These are phyloP conservation scores for Horisme vitalbata DNA, from an alignment of 2,888 invertebrate genomes.

Conservation along the genomic window DNA sequence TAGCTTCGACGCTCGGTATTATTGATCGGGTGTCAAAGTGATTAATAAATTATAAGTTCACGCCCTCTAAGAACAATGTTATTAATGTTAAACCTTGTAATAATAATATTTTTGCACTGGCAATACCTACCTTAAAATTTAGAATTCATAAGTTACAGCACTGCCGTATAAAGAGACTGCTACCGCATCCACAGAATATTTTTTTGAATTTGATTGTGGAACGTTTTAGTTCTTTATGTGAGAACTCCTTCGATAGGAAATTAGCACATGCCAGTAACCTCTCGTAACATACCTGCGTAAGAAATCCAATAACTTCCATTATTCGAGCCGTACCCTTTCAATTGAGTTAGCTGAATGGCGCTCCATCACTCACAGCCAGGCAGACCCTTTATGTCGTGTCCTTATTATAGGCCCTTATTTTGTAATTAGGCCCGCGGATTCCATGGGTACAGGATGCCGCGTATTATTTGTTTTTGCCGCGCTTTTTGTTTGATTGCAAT, in stretches of 20 bases:
- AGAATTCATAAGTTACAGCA: too few species aligned
- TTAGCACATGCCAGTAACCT: too few species aligned
- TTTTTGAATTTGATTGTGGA: too few species aligned
- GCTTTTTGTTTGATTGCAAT: slow-evolving; percentile 38
- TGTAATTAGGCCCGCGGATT: slow-evolving; percentile 69
- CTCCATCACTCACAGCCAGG: slow-evolving; percentile 67
- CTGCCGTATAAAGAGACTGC: neutral
- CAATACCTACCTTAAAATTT: too few species aligned
- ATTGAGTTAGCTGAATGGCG: slow-evolving; percentile 66
- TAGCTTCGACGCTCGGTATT: slow-evolving; percentile 43
- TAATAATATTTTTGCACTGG: too few species aligned
- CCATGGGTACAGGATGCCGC: slow-evolving; percentile 64
- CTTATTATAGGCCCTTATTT: slow-evolving; percentile 53
- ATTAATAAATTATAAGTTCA: slow-evolving; percentile 61
- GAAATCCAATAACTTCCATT: slow-evolving; percentile 60
- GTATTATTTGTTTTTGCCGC: slow-evolving; percentile 49
- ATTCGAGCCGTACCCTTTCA: slow-evolving; percentile 64
- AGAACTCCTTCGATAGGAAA: slow-evolving; percentile 38
- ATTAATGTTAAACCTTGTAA: too few species aligned
- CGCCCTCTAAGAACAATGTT: slow-evolving; percentile 31
- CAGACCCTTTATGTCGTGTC: slow-evolving; percentile 56
- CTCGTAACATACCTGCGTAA: slow-evolving; percentile 51
- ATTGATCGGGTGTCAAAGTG: slow-evolving; percentile 61
- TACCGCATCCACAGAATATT: neutral
- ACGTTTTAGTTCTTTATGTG: too few species aligned